Evolutionary conservation across 2,888 invertebrate genomes (phyloP), one percentile per base, ranked within the genome.

Genomic region (Tachina lurida): DNA sequence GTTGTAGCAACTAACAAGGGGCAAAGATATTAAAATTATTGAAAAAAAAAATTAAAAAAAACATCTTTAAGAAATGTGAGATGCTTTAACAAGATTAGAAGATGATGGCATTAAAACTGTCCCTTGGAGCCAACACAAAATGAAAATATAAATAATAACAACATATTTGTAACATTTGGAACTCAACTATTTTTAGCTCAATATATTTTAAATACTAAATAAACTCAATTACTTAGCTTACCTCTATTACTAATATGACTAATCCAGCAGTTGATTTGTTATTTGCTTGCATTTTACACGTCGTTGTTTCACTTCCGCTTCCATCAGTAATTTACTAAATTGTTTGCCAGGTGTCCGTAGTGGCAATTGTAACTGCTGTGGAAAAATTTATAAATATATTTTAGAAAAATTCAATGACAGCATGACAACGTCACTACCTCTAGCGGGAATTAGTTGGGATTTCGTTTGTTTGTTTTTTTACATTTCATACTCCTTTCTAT

Each of bases 361-460:
- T 60, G 47, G 43, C 71, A 63, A 65, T 17, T 62, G 12, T 49
- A 12, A 67, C 19, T 19, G 54, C 17, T 56, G 22, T 19, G 15
- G 31, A 60, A 76, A 71, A 49, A 31, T 70, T 82, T 62, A 19
- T 17, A 76, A 76, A 76, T n/a, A 15, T 67, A 15, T 71, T 60
- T n/a, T 52, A 56, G n/a, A 43, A 43, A 52, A 65, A 49, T 71
- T 49, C 62, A 77, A 82, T 70, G 62, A 70, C 47, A 76, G 56
- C 49, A 63, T 82, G 78, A 75, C 78, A 86, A 54, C 19, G 67
- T 73, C 52, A 80, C 71, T 68, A 58, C 79, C 58, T 80, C 83
- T n/a, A 76, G 56, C 67, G 79, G 63, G 86, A 76, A 80, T 83
- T 83, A 70, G 71, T 71, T 76, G 71, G 71, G 67, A 60, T 80